phyloP scores from a whole-genome alignment of 35 echinoderm and acorn worm species.

The Ptychodera flava region DNA sequence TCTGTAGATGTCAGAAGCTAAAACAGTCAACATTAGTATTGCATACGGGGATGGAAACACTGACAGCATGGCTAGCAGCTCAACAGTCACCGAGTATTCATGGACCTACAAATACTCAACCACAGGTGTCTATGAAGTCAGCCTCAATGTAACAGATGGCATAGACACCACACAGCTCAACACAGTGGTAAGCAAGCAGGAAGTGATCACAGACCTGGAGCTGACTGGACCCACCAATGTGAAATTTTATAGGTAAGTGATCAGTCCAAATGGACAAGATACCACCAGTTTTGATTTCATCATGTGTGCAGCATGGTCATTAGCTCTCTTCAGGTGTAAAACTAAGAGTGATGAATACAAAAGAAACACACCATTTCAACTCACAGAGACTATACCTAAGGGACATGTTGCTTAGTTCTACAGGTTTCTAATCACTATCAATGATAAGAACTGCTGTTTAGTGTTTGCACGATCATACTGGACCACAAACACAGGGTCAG shows the following conservation, averaged over 20 bases:
- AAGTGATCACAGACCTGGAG: conserved; percentile 17
- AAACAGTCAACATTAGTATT: background rate
- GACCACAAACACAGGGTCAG: too few species aligned
- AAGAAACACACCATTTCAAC: too few species aligned
- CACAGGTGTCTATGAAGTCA: conserved; percentile 36
- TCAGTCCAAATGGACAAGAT: too few species aligned
- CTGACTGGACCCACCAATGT: conserved; percentile 46
- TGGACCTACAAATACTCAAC: conserved; percentile 37
- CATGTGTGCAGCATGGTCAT: too few species aligned
- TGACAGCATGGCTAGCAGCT: background rate
- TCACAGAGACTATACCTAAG: too few species aligned
- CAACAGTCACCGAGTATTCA: background rate
- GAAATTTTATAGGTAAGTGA: conserved; percentile 40
- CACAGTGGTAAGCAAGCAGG: conserved; percentile 34
- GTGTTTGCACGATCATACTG: too few species aligned
- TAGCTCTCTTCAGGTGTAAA: too few species aligned
- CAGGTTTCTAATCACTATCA: too few species aligned
- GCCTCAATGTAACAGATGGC: conserved; percentile 5
- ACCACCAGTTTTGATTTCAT: too few species aligned
- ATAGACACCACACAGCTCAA: background rate
- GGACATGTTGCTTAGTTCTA: too few species aligned
- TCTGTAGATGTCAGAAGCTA: background rate
- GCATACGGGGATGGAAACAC: background rate
- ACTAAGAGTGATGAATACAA: too few species aligned
- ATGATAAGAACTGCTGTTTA: too few species aligned